Conservation (phyloP, 2,888 invertebrate species). For the Resseliella maxima region DNA sequence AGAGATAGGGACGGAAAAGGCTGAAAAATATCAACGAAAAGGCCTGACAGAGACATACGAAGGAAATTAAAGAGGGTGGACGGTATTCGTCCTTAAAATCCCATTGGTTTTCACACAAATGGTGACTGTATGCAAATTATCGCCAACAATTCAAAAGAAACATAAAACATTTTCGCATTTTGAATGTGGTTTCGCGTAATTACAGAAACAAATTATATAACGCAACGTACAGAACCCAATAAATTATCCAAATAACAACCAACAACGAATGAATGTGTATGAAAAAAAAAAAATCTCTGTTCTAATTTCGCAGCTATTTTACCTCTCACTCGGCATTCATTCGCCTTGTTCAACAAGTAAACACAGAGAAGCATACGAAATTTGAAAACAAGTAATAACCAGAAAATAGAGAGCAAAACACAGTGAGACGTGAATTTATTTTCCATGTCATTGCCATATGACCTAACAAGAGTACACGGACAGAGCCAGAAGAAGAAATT, state of each 20-base stretch:
- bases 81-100: neutral
- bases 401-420: constrained; percentile 49
- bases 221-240: constrained; percentile 11
- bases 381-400: neutral
- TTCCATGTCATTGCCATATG: constrained; percentile 54
- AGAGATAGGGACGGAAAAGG: too few relatives aligned
- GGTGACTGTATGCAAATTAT: neutral
- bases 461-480: neutral
- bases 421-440: neutral
- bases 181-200: neutral
- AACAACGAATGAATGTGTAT: too few relatives aligned
- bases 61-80: too few relatives aligned
- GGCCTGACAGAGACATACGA: too few relatives aligned
- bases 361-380: neutral
- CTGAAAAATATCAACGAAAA: too few relatives aligned
- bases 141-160: neutral
- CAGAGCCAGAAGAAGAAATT: neutral
- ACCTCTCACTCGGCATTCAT: neutral
- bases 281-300: neutral
- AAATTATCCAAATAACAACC: neutral
- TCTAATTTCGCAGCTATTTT: constrained; percentile 12
- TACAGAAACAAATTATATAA: neutral
- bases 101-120: neutral
- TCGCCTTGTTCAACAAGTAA: constrained; percentile 27
- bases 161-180: neutral